Base-by-base conservation (phyloP, 2,797 vertebrate genomes). In the Okamejei kenojei region DNA sequence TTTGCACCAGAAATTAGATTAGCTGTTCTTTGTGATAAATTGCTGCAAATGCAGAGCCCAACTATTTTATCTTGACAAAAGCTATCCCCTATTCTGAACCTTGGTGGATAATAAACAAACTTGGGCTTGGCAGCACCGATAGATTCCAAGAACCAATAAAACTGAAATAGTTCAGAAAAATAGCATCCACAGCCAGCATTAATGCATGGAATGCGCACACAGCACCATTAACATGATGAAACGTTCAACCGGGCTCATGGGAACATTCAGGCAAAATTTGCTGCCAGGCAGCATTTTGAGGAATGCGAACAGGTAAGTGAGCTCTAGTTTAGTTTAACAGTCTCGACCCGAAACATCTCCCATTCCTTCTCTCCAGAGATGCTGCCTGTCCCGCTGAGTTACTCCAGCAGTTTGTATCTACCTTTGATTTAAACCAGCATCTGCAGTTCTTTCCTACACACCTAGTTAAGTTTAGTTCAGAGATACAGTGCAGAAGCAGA, bases 1-100 rank as follows among this genome's bases (percentile, higher is more conserved):
- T 65, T 88, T 68, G n/a, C n/a, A 21, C 32, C n/a, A 88, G 63
- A 88, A 68, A 88, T 68, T 88, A 88, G 65, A 35, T 88, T 68
- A 88, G 63, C 61, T 35, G 63, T 7, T 88, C 63, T 68, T 17
- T 68, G n/a, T 88, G 84, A 88, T 8, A 9, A 88, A 68, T 3
- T 2, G 32, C n/a, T 9, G 4, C 35, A 61, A 86, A 63, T 32
- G 11, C 82, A 86, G 2, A n/a, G 29, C 23, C 29, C 7, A 9
- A 68, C 32, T 35, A 88, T 15, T 65, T 86, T n/a, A n/a, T 63
- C 82, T 23, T n/a, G 26, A 84, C 82, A 61, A 84, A 84, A 11
- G 54, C 9, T 63, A 58, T 19, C 5, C 80, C 21, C 9, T 82
- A 9, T 82, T 54, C 35, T 81, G 17, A 81, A 38, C 23, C 58